phyloP scores from a whole-genome alignment of 2,888 invertebrate species.

The Stramonita haemastoma region DNA sequence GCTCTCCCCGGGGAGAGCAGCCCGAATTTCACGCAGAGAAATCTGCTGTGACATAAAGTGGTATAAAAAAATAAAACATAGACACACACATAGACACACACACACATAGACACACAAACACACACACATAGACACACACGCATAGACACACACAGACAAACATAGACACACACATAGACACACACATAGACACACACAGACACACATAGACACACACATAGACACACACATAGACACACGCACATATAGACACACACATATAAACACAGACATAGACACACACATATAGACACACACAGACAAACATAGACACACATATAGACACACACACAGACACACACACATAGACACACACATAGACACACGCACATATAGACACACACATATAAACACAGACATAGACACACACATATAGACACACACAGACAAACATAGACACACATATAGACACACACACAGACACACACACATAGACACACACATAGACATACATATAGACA shows the following conservation, averaged over 20 bases:
- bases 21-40: background rate
- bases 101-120: background rate
- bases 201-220: background rate
- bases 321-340: conserved; percentile 11
- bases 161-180: background rate
- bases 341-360: background rate
- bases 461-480: conserved; percentile 11
- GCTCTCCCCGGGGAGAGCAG: too few relatives aligned
- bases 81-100: background rate
- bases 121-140: background rate
- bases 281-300: background rate
- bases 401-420: background rate
- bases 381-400: background rate
- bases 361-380: background rate
- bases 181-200: conserved; percentile 1
- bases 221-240: too few relatives aligned
- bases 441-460: background rate
- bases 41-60: too few relatives aligned
- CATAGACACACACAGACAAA: background rate
- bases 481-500: background rate
- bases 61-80: too few relatives aligned
- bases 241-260: too few relatives aligned
- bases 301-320: background rate
- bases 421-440: background rate
- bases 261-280: background rate